A percentile compares a stretch with the other conserved stretches of the same genome.
Evolutionary conservation across 92 coral and sea anemone species (phyloP).

Genomic region (Phymanthus crucifer): DNA sequence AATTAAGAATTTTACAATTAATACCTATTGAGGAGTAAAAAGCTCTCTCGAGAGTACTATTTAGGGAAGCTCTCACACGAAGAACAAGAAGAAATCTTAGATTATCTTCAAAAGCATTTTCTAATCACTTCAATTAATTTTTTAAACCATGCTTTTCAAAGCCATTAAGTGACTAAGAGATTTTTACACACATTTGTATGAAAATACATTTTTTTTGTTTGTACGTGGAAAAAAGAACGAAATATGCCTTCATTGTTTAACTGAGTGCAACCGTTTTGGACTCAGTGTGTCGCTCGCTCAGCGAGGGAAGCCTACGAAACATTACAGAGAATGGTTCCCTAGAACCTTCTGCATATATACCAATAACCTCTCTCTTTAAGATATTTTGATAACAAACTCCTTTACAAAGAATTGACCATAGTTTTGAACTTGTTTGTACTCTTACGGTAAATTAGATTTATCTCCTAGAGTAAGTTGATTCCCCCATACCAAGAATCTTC

Average conservation of each 20-base stretch:
- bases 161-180: background rate
- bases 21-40: background rate
- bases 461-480: background rate
- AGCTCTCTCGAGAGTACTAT: background rate
- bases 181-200: background rate
- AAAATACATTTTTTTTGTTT: background rate
- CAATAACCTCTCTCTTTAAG: background rate
- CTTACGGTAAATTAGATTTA: slow-evolving; percentile 20
- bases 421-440: slow-evolving; percentile 13
- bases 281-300: too few species aligned
- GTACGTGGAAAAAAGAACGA: background rate
- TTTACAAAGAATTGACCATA: background rate
- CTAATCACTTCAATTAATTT: background rate
- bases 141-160: background rate
- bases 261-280: background rate
- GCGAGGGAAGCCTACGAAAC: too few species aligned
- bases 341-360: too few species aligned
- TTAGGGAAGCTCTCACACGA: slow-evolving; percentile 23
- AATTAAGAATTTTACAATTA: slow-evolving; percentile 7
- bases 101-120: slow-evolving; percentile 13
- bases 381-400: background rate
- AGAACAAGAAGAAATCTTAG: slow-evolving; percentile 3
- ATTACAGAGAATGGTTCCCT: too few species aligned
- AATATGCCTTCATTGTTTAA: background rate
- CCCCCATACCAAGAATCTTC: slow-evolving; percentile 19